Evolutionary conservation across 2,113 vertebrate species (phyloP).

Genomic region (Cavia porcellus): DNA sequence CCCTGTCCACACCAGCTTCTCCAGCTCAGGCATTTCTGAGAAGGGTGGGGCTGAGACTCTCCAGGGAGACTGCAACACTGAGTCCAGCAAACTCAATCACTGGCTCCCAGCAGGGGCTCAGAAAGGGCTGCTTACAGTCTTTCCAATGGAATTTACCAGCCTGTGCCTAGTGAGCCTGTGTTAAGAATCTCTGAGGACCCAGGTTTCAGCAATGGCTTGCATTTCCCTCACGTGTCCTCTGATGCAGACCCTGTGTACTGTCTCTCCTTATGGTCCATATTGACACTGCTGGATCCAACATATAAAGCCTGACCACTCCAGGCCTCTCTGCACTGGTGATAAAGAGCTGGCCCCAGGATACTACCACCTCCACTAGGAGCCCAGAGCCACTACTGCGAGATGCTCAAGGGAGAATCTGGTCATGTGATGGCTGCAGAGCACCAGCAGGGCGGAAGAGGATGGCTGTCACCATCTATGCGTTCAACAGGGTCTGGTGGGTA

Average conservation of each 20-base stretch:
- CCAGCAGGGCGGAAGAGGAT: neutral
- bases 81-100: too few species aligned
- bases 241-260: fast-evolving
- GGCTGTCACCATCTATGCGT: fast-evolving
- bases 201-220: neutral
- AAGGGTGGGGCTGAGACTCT: neutral
- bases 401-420: neutral
- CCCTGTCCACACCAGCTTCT: too few species aligned
- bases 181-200: neutral
- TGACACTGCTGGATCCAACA: fast-evolving
- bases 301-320: neutral
- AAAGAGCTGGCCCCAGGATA: neutral
- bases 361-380: neutral
- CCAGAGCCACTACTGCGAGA: neutral
- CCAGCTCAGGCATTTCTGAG: neutral
- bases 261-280: too few species aligned
- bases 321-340: too few species aligned
- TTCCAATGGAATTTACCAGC: fast-evolving
- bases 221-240: neutral
- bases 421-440: fast-evolving
- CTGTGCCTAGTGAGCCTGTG: fast-evolving
- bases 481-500: neutral
- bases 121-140: fast-evolving
- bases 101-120: fast-evolving
- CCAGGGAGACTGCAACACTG: neutral